Evolutionary conservation across 2,113 vertebrate genomes (phyloP).

Genomic region (Malurus elegans): DNA sequence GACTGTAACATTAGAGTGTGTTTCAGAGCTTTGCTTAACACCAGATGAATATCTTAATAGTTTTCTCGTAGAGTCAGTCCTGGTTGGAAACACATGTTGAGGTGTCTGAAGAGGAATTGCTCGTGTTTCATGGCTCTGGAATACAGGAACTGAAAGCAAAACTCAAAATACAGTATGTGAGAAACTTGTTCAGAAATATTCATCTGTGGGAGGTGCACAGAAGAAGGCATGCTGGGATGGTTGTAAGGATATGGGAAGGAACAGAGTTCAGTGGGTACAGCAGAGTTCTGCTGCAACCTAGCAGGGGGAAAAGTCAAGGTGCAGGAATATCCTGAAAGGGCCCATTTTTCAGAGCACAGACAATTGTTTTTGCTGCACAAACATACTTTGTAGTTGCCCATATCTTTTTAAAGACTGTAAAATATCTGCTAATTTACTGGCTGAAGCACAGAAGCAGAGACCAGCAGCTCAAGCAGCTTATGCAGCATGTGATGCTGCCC

Average conservation of each 20-base stretch:
- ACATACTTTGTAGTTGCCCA: neutral
- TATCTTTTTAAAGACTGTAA: neutral
- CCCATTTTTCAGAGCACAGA: neutral
- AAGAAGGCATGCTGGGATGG: neutral
- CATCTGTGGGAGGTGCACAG: neutral
- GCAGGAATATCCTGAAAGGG: neutral
- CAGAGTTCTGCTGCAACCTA: neutral
- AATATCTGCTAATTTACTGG: neutral
- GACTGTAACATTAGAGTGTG: neutral
- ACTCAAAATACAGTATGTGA: neutral
- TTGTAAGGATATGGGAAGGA: neutral
- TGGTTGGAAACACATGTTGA: neutral
- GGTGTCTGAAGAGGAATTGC: neutral
- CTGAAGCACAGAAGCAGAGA: neutral
- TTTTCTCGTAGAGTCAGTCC: neutral
- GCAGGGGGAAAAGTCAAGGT: neutral
- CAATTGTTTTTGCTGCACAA: neutral
- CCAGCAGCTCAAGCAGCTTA: neutral
- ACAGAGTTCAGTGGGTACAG: neutral
- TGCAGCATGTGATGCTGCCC: neutral
- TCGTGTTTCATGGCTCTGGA: neutral
- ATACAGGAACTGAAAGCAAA: neutral
- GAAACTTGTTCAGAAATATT: neutral
- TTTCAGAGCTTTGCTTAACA: slow-evolving; percentile 8
- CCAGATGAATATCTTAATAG: slow-evolving; percentile 45